A percentile compares a stretch with the other conserved stretches of the same genome.
Conservation (phyloP, 2,113 vertebrate genomes). For the Glaucomys volans region DNA sequence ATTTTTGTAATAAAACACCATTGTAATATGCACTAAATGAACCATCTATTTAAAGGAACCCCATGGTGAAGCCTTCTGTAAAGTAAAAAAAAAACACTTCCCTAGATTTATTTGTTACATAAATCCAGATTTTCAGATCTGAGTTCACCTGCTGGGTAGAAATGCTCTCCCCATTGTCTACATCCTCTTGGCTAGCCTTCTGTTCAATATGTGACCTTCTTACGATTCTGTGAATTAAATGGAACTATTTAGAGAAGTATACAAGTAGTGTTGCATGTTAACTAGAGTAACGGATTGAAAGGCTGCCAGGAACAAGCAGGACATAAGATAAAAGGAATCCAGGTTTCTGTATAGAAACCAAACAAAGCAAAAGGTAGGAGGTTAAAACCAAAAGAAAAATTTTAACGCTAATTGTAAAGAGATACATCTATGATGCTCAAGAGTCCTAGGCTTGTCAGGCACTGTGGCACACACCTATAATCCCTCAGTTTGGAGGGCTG, state of each 20-base stretch:
- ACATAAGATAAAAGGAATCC: slow-evolving; percentile 51
- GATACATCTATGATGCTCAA: neutral
- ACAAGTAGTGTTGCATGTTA: slow-evolving; percentile 61
- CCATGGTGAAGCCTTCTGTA: slow-evolving; percentile 59
- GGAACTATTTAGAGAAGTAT: slow-evolving; percentile 66
- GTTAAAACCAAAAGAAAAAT: slow-evolving; percentile 6
- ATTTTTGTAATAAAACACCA: slow-evolving; percentile 48
- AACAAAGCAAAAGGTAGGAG: slow-evolving; percentile 32
- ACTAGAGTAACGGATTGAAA: slow-evolving; percentile 60
- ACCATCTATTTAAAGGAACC: slow-evolving; percentile 65
- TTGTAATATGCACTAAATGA: slow-evolving; percentile 45
- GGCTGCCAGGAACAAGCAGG: slow-evolving; percentile 21
- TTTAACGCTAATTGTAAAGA: neutral
- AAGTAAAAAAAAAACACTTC: slow-evolving; percentile 57
- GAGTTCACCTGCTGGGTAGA: slow-evolving; percentile 68
- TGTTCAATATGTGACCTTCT: slow-evolving; percentile 69
- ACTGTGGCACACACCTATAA: too few relatives aligned
- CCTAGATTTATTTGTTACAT: slow-evolving; percentile 72
- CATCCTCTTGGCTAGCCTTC: slow-evolving; percentile 48
- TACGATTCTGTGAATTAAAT: slow-evolving; percentile 58
- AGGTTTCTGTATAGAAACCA: slow-evolving; percentile 27
- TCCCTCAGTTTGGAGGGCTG: too few relatives aligned
- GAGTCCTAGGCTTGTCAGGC: neutral
- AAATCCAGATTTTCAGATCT: slow-evolving; percentile 72
- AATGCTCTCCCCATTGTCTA: slow-evolving; percentile 66